A percentile compares a stretch with the other conserved stretches of the same genome.
Conservation (phyloP, 2,113 vertebrate species). For the Gopherus flavomarginatus region DNA sequence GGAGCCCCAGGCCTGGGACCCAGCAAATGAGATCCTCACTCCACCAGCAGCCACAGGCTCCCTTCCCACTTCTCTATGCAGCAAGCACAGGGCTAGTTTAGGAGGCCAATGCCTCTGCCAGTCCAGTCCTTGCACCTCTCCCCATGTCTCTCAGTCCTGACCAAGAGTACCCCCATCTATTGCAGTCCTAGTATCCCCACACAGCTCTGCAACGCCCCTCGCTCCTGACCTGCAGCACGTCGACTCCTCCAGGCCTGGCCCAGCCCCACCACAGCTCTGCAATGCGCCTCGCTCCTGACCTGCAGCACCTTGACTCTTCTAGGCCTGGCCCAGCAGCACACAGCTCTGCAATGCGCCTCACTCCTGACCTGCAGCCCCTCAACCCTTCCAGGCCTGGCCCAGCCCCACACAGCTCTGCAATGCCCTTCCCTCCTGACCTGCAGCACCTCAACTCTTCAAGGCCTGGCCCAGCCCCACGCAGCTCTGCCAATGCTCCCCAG, state of each 20-base stretch:
- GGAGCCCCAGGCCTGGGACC: neutral
- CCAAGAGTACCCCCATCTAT: neutral
- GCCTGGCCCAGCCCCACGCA: no score
- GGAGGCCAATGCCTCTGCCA: neutral
- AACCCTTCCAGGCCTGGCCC: no score
- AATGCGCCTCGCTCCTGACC: no score
- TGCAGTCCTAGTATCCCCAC: neutral
- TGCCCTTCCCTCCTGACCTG: no score
- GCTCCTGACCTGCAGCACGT: neutral
- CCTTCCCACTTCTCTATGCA: neutral
- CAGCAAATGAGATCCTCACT: neutral
- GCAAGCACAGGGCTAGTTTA: neutral
- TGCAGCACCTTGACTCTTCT: no score
- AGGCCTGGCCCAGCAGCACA: no score
- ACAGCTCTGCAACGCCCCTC: neutral
- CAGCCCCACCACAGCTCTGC: neutral
- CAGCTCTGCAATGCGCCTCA: no score
- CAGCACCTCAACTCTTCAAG: no score
- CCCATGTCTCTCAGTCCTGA: neutral
- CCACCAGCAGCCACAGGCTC: neutral
- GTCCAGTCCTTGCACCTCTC: neutral
- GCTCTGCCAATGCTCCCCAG: neutral
- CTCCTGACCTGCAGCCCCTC: no score
- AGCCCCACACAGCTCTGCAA: no score
- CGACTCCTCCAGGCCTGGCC: neutral